Conservation (phyloP, 2,797 vertebrate species). For the Esox lucius region DNA sequence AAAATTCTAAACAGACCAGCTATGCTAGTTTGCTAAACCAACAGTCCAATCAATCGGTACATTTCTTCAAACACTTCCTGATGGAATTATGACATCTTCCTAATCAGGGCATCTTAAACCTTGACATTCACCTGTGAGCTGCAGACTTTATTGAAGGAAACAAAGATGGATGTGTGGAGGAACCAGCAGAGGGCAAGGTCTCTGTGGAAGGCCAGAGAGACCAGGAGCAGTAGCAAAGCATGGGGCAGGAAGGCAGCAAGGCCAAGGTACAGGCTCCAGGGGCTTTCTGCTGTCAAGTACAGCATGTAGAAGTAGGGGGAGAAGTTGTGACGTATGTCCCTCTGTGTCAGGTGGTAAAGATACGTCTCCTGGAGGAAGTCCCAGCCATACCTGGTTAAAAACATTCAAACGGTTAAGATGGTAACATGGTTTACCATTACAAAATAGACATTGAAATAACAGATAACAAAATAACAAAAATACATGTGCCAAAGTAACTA, state of each 20-base stretch:
- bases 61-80: too few relatives aligned
- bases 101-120: too few relatives aligned
- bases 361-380: constrained; percentile 91
- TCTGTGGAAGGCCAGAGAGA: constrained; percentile 79
- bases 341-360: constrained; percentile 89
- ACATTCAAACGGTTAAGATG: background rate
- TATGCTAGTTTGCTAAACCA: too few relatives aligned
- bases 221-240: constrained; percentile 75
- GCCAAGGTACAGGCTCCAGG: constrained; percentile 81
- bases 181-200: constrained; percentile 91
- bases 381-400: constrained; percentile 81
- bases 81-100: too few relatives aligned
- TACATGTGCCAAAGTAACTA: too few relatives aligned
- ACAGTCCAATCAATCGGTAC: too few relatives aligned
- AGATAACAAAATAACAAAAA: background rate
- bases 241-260: constrained; percentile 88
- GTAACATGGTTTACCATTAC: background rate
- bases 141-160: constrained; percentile 98
- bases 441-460: background rate
- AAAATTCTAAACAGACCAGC: too few relatives aligned
- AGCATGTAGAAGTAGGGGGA: constrained; percentile 97
- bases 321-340: constrained; percentile 93
- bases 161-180: constrained; percentile 88
- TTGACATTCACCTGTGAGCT: constrained; percentile 83
- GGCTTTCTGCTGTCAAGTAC: constrained; percentile 85